Evolutionary conservation across 2,113 vertebrate species (phyloP), one percentile per base, ranked within the genome.

Genomic region (Sarotherodon lohbergeri): DNA sequence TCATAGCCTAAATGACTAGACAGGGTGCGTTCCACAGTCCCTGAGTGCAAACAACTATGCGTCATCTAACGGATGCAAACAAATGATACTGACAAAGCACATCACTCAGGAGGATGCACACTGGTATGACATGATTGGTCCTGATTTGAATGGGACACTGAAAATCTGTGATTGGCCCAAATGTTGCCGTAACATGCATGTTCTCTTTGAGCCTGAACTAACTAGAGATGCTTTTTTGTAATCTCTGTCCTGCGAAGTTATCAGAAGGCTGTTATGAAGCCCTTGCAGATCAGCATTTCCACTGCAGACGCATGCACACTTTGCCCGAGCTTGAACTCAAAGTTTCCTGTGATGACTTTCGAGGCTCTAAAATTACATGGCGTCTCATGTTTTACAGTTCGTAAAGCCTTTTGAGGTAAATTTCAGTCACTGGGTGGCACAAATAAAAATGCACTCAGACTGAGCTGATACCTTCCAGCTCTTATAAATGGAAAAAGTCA

Each of bases 1-100:
- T 55, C 22, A 76, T 39, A 32, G 39, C 68, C 6, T 41, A 63
- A 83, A 73, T 71, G 14, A 87, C 50, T 5, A 81, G 43, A 55
- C 29, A 86, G 90, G 10, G 41, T 59, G 55, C 86, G 86, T 91
- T 86, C 80, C 86, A 81, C 48, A 92, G 68, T 59, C 29, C 57
- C 63, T 9, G 36, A 63, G 50, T 71, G 82, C 84, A 91, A 89
- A 89, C 81, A 43, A 82, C 76, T 71, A 90, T 80, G 80, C 80
- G 12, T 63, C 57, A 88, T 59, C 50, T 24, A 57, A 91, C 19
- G 22, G 79, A 86, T 8, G 86, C 84, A 87, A 90, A 91, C 82
- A 68, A 71, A 90, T 16, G 34, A 80, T 9, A 84, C 81, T 39
- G 86, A 84, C 82, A 78, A 68, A 82, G 71, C 86, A 76, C 29